A percentile compares a stretch with the other conserved stretches of the same genome.
These are phyloP conservation scores for Amorpha juglandis DNA, from an alignment of 2,888 invertebrate genomes.

Conservation along the genomic window DNA sequence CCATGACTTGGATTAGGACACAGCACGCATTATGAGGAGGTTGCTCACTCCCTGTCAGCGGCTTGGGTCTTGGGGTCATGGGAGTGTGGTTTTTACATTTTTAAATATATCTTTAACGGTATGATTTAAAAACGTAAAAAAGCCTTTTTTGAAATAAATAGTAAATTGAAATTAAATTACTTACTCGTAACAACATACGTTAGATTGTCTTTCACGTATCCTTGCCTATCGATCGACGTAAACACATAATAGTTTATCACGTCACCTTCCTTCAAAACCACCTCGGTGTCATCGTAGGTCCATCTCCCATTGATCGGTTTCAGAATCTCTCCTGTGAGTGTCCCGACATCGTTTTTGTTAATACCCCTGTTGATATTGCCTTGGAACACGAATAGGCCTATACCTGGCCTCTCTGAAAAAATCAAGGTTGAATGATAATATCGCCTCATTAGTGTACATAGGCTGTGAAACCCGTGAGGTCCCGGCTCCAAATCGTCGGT, in stretches of 20 bases:
- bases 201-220: conserved; percentile 71
- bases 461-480: too few relatives aligned
- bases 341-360: conserved; percentile 75
- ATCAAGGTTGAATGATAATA: background rate
- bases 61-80: too few relatives aligned
- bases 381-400: conserved; percentile 86
- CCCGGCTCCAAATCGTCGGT: too few relatives aligned
- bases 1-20: too few relatives aligned
- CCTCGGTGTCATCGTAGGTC: conserved; percentile 74
- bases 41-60: too few relatives aligned
- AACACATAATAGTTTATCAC: conserved; percentile 86
- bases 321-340: conserved; percentile 76
- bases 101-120: too few relatives aligned
- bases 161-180: conserved; percentile 28
- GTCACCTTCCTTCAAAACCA: conserved; percentile 79
- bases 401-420: conserved; percentile 74
- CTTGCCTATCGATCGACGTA: conserved; percentile 77
- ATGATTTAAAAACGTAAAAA: too few relatives aligned
- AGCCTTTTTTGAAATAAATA: too few relatives aligned
- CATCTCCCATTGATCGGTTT: conserved; percentile 75
- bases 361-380: conserved; percentile 85
- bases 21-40: too few relatives aligned
- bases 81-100: too few relatives aligned
- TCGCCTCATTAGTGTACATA: too few relatives aligned
- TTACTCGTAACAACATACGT: conserved; percentile 71